These are phyloP conservation scores for Chelonia mydas DNA, from an alignment of 2,797 vertebrate species.

Conservation along the genomic window DNA sequence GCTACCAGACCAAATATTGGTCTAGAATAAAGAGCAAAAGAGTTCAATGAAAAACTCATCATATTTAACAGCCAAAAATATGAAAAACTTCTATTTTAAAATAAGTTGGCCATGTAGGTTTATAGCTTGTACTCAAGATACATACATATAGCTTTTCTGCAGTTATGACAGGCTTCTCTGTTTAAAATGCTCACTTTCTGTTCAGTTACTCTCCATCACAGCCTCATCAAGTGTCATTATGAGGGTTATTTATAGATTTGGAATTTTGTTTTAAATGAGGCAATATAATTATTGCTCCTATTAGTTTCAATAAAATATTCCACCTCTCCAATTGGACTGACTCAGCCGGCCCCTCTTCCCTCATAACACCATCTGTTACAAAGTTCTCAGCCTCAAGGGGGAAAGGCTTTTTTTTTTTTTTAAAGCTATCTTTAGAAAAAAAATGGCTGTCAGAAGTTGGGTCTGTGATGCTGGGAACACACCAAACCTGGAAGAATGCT, in stretches of 20 bases:
- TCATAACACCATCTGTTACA: background rate
- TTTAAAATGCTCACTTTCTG: constrained; percentile 30
- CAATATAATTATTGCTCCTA: constrained; percentile 35
- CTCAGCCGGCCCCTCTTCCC: background rate
- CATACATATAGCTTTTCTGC: background rate
- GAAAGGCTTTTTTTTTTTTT: background rate
- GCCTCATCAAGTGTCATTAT: constrained; percentile 22
- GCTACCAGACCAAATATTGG: background rate
- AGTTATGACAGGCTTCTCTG: background rate
- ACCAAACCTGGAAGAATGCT: background rate
- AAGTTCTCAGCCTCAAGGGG: background rate
- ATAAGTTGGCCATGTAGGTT: background rate
- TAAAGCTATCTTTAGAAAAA: background rate
- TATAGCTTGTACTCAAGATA: background rate
- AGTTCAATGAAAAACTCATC: background rate
- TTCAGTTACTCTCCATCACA: background rate
- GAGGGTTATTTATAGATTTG: constrained; percentile 28
- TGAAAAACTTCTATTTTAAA: constrained; percentile 8
- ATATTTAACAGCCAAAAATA: constrained; percentile 13
- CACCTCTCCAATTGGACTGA: constrained; percentile 24
- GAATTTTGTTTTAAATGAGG: constrained; percentile 33
- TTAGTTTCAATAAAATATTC: constrained; percentile 40
- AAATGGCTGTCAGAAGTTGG: background rate
- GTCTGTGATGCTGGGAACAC: background rate
- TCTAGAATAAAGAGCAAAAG: background rate